Evolutionary conservation across 2,888 invertebrate species (phyloP).

Genomic region (Eupeodes latifasciatus): DNA sequence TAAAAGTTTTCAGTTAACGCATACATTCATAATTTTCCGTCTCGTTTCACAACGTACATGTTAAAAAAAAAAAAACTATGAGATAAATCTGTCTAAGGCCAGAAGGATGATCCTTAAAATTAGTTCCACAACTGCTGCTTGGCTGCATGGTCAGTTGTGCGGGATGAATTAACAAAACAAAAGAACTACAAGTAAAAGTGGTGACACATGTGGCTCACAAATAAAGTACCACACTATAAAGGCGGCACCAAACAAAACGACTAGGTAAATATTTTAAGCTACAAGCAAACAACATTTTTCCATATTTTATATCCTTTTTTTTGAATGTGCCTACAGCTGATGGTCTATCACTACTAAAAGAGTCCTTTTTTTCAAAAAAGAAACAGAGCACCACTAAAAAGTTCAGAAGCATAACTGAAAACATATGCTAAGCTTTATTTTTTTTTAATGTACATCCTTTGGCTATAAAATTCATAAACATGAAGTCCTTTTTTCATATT

Average conservation of each 20-base stretch:
- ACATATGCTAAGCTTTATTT: conserved; percentile 46
- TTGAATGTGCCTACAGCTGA: conserved; percentile 16
- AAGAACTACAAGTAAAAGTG: conserved; percentile 27
- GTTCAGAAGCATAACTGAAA: conserved; percentile 17
- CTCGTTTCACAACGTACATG: neutral
- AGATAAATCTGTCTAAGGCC: conserved; percentile 37
- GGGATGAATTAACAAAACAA: conserved; percentile 12
- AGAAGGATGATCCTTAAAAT: conserved; percentile 34
- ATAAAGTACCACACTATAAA: conserved; percentile 33
- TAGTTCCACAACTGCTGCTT: conserved; percentile 41
- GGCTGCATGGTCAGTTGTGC: conserved; percentile 37
- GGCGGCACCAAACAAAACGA: conserved; percentile 47
- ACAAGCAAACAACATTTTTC: conserved; percentile 29
- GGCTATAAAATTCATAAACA: conserved; percentile 31
- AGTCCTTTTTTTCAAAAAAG: neutral
- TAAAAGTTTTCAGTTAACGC: no score
- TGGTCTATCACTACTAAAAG: conserved; percentile 14
- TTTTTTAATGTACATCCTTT: conserved; percentile 1
- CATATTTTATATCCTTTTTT: conserved; percentile 34
- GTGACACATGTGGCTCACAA: conserved; percentile 59
- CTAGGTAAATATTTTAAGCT: conserved; percentile 68
- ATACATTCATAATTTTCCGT: neutral
- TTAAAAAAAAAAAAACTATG: neutral
- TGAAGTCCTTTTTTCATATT: neutral
- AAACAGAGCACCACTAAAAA: conserved; percentile 8